Evolutionary conservation across 2,113 vertebrate genomes (phyloP), one percentile per base, ranked within the genome.

Genomic region (Oreochromis aureus): DNA sequence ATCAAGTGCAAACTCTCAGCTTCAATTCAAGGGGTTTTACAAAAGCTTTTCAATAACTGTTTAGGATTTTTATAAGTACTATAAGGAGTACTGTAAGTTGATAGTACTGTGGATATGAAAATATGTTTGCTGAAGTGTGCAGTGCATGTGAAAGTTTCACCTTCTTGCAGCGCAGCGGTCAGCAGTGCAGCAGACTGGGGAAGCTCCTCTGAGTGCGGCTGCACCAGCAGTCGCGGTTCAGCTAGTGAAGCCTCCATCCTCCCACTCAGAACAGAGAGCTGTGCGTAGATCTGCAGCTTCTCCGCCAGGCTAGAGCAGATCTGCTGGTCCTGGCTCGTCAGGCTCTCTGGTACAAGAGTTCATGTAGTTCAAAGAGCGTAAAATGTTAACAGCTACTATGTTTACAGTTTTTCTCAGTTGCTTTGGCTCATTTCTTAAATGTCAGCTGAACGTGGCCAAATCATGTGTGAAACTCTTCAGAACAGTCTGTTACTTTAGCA

Each of bases 281-380:
- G 96, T 2, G 96, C 93, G 15, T 97, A 98, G 89, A 98, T 97
- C 79, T 87, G 95, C 73, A 99, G 93, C 88, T 99, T 99, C 80
- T 98, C 98, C 94, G 98, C 98, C 96, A 99, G 96, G 69, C 88
- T 97, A 3, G 82, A 96, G 89, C 97, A 99, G 92, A 99, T 98
- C 88, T 98, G 97, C 88, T 99, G 98, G 92, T 99, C 98, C 51
- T 97, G 97, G 87, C 94, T 96, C 90, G 44, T 95, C 76, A 99
- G 95, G 44, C 92, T 95, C 93, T 96, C 97, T 97, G 90, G 27
- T 7, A 89, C 55, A 89, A 53, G 82, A 55, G 51, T 24, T 85
- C 19, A 79, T 6, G 5, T 8, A 11, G 51, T 34, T 89, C 39
- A 59, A 22, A 22, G 41, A 41, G 48, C 2, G 6, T 16, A 8